A percentile compares a stretch with the other conserved stretches of the same genome.
Conservation (phyloP, 2,797 vertebrate species). For the Echiichthys vipera region DNA sequence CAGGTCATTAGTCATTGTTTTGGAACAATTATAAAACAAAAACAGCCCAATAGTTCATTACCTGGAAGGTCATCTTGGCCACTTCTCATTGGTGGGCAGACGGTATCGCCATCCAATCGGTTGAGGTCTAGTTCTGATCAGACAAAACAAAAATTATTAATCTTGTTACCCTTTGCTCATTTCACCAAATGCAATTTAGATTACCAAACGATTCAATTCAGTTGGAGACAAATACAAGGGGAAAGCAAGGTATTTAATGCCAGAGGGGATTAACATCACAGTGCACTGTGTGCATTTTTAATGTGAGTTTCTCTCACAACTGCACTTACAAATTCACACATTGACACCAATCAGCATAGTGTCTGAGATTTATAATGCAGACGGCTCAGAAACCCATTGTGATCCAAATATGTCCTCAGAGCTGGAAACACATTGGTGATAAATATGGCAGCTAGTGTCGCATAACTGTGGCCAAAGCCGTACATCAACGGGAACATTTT, state of each 20-base stretch:
- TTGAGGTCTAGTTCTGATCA: constrained; percentile 84
- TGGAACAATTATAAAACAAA: no score
- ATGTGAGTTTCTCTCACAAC: constrained; percentile 20
- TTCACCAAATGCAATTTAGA: no score
- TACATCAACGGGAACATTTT: constrained; percentile 23
- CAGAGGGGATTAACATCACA: constrained; percentile 47
- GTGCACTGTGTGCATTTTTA: constrained; percentile 27
- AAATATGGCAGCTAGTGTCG: constrained; percentile 16
- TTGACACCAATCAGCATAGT: not conserved
- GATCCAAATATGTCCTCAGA: constrained; percentile 28
- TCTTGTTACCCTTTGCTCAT: constrained; percentile 7
- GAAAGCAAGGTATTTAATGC: constrained; percentile 35
- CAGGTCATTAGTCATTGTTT: no score
- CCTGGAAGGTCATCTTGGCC: constrained; percentile 90
- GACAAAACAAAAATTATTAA: constrained; percentile 21
- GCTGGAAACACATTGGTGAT: constrained; percentile 35
- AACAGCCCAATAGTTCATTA: constrained; percentile 61
- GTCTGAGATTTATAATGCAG: constrained; percentile 14
- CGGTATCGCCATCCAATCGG: constrained; percentile 84
- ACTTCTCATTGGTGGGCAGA: constrained; percentile 85
- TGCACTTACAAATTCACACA: constrained; percentile 4
- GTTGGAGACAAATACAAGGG: not conserved
- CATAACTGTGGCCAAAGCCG: constrained; percentile 18
- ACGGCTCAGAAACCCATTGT: not conserved
- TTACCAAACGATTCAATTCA: constrained; percentile 7